Percentiles rank a stretch among this genome's conserved stretches.
phyloP scores from a whole-genome alignment of 2,888 invertebrate genomes.

The Micoletzkya japonica region DNA sequence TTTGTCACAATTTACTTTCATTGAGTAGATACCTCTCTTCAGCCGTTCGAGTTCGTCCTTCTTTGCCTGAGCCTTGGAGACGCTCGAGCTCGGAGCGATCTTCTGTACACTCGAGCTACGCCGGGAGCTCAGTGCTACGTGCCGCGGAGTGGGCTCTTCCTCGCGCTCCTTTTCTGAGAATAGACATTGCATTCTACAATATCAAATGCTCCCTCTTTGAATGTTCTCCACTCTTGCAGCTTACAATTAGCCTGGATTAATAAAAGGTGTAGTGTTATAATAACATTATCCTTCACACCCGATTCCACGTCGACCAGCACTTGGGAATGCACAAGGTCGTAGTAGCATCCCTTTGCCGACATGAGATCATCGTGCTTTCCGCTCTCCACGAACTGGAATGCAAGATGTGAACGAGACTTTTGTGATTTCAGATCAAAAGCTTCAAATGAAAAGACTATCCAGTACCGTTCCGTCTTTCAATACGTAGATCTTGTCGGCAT shows the following conservation, averaged over 20 bases:
- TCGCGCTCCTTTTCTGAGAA: too few relatives aligned
- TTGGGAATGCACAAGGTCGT: constrained; percentile 65
- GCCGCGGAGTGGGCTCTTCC: background rate
- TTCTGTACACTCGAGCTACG: background rate
- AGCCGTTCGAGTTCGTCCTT: background rate
- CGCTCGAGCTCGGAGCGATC: too few relatives aligned
- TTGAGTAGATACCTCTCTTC: background rate
- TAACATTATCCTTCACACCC: too few relatives aligned
- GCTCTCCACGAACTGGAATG: constrained; percentile 69
- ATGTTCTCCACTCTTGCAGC: background rate
- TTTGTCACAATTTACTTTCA: too few relatives aligned
- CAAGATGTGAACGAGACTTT: too few relatives aligned
- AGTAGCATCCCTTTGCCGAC: constrained; percentile 73
- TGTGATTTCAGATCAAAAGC: too few relatives aligned
- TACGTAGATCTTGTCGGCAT: background rate
- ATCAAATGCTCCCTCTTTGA: too few relatives aligned
- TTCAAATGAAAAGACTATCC: too few relatives aligned
- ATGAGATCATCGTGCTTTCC: constrained; percentile 76
- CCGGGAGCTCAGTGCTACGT: background rate
- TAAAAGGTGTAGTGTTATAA: too few relatives aligned
- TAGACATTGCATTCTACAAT: too few relatives aligned
- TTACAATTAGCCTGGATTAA: background rate
- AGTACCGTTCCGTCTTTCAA: background rate
- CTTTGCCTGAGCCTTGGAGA: background rate
- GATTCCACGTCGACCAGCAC: constrained; percentile 18